Evolutionary conservation across 2,888 invertebrate species (phyloP), one percentile per base, ranked within the genome.

Genomic region (Tetramorium bicarinatum): DNA sequence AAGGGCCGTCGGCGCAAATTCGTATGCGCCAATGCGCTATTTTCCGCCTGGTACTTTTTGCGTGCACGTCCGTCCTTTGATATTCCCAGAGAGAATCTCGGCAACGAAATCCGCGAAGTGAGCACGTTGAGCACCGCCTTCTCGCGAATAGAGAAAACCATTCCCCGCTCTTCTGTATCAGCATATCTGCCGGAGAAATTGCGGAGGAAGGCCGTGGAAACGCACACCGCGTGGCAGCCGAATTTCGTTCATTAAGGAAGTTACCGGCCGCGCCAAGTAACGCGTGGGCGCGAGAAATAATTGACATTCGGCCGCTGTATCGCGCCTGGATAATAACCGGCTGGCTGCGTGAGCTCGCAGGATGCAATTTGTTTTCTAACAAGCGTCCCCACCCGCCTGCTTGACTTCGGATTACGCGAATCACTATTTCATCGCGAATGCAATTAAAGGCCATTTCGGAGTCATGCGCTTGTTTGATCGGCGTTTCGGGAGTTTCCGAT

Each of bases 211-310:
- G 49, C 54, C 79, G 66, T 75, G 66, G 47, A 76, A 59, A 41
- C 83, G 21, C 67, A 13, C 67, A 13, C 9, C 62, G 66, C 79
- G 62, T 38, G 9, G 72, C 41, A 74, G 56, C 67, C 62, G 77
- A 85, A 83, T 67, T 83, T 82, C 85, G 71, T 72, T 89, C 88
- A 62, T 87, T 84, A 87, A 72, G 85, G 52, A 77, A 74, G 82
- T 83, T 61, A 62, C 64, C 25, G 74, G 67, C 49, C 74, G 47
- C 62, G 52, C n/a, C 64, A 81, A 83, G 82, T 80, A 61, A 59
- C 56, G 25, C 59, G 77, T 4, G 38, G 21, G 13, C 75, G 59
- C 54, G 76, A 77, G 69, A 67, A 71, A 54, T 54, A 79, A 69
- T 79, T 75, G 79, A 56, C 52, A 79, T 38, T 84, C 83, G 62